phyloP scores from a whole-genome alignment of 92 coral and sea anemone species.

The Nematostella vectensis region DNA sequence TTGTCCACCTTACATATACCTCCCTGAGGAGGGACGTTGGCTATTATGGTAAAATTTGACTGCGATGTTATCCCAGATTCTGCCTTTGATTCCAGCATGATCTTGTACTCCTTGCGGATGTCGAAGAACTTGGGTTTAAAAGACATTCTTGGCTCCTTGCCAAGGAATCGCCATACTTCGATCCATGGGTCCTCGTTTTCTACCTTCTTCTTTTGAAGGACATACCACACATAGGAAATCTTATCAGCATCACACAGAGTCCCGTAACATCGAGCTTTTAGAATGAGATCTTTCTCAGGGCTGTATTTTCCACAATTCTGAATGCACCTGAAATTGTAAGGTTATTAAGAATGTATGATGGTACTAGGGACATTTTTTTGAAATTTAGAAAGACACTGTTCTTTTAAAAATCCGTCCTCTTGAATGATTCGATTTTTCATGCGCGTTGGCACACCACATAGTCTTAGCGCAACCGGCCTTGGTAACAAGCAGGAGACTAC shows the following conservation, averaged over 20 bases:
- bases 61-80: constrained; percentile 6
- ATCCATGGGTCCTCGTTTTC: constrained; percentile 7
- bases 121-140: not conserved
- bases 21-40: constrained; percentile 64
- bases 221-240: constrained; percentile 12
- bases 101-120: constrained; percentile 8
- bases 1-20: constrained; percentile 63
- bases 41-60: constrained; percentile 18
- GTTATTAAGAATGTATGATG: too few relatives aligned
- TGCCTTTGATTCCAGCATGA: constrained; percentile 10
- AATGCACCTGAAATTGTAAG: constrained; percentile 31
- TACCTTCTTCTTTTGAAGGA: constrained; percentile 5
- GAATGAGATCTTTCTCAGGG: constrained; percentile 13
- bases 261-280: constrained; percentile 38
- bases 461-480: too few relatives aligned
- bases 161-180: not conserved
- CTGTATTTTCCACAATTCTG: constrained; percentile 42
- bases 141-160: too few relatives aligned
- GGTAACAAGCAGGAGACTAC: too few relatives aligned
- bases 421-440: too few relatives aligned
- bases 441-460: too few relatives aligned
- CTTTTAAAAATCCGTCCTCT: too few relatives aligned
- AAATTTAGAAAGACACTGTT: too few relatives aligned
- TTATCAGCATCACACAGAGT: constrained; percentile 28
- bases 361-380: too few relatives aligned